phyloP scores from a whole-genome alignment of 2,888 invertebrate genomes.

The Halictus quadricinctus region DNA sequence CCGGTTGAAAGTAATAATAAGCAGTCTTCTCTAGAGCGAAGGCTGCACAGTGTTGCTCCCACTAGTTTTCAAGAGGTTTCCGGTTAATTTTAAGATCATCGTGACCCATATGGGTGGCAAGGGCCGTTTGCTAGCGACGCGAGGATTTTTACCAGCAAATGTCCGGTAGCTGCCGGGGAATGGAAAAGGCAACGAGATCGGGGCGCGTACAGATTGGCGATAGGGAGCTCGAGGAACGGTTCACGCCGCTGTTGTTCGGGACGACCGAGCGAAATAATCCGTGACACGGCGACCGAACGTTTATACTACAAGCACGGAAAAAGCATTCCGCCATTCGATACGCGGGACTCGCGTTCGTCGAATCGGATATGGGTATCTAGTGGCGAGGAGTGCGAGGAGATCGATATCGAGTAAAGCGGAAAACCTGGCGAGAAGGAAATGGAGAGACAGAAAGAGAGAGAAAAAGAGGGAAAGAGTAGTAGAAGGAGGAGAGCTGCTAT shows the following conservation, averaged over 20 bases:
- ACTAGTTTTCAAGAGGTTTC: neutral
- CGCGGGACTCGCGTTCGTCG: conserved; percentile 39
- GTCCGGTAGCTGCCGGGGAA: neutral
- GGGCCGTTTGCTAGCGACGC: neutral
- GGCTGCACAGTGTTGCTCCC: neutral
- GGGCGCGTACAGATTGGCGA: conserved; percentile 41
- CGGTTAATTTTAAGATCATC: neutral
- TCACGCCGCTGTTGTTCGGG: conserved; percentile 23
- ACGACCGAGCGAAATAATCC: conserved; percentile 45
- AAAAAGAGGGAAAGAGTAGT: neutral
- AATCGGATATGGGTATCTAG: conserved; percentile 64
- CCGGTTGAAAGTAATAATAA: neutral
- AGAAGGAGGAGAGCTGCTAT: conserved; percentile 38
- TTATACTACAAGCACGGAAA: conserved; percentile 59
- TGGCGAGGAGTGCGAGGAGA: conserved; percentile 37
- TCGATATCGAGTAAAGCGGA: conserved; percentile 69
- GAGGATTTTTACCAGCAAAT: neutral
- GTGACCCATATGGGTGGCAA: neutral
- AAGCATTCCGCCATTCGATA: conserved; percentile 59
- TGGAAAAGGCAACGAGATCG: conserved; percentile 21
- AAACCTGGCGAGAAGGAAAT: conserved; percentile 40
- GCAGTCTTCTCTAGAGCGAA: neutral
- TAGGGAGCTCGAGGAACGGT: conserved; percentile 33
- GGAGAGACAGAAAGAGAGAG: neutral
- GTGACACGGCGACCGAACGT: conserved; percentile 40